Percentiles rank a stretch among this genome's conserved stretches.
Evolutionary conservation across 2,797 vertebrate genomes (phyloP).

Genomic region (Myoxocephalus aenaeus): DNA sequence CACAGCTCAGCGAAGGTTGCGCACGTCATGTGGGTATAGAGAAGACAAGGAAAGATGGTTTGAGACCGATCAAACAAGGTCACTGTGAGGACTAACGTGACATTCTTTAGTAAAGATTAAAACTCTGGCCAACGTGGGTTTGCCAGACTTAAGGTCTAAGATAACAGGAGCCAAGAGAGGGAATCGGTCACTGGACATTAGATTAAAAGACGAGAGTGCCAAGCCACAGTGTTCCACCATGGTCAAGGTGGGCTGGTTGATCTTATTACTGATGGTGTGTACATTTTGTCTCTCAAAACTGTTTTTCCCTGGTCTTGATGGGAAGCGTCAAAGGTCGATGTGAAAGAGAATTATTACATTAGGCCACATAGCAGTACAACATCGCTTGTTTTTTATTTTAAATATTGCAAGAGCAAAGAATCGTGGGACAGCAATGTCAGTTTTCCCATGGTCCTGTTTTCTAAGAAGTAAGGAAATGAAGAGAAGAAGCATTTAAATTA

Average conservation of each 20-base stretch:
- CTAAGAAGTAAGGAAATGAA: neutral
- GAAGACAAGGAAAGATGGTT: conserved; percentile 24
- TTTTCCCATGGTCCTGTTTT: neutral
- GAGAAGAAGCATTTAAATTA: conserved; percentile 34
- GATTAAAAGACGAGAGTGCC: conserved; percentile 52
- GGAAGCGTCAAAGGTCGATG: neutral
- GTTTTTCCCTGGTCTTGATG: neutral
- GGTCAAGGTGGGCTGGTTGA: conserved; percentile 45
- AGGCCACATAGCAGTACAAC: neutral
- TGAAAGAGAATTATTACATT: neutral
- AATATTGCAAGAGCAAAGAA: conserved; percentile 1
- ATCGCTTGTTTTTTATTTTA: neutral
- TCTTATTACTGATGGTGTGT: conserved; percentile 31
- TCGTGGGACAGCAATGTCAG: neutral
- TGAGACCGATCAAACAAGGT: conserved; percentile 43
- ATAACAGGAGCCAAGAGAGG: conserved; percentile 48
- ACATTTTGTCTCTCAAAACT: neutral
- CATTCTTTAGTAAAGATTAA: conserved; percentile 66
- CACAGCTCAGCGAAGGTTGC: neutral
- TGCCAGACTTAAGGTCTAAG: conserved; percentile 45
- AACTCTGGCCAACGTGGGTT: conserved; percentile 39
- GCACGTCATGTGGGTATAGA: neutral
- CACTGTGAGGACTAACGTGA: conserved; percentile 40
- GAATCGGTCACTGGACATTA: conserved; percentile 32
- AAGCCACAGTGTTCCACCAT: conserved; percentile 7